Percentiles rank a stretch among this genome's conserved stretches.
phyloP scores from a whole-genome alignment of 1,140 invertebrate species.

The Hormaphis cornu region DNA sequence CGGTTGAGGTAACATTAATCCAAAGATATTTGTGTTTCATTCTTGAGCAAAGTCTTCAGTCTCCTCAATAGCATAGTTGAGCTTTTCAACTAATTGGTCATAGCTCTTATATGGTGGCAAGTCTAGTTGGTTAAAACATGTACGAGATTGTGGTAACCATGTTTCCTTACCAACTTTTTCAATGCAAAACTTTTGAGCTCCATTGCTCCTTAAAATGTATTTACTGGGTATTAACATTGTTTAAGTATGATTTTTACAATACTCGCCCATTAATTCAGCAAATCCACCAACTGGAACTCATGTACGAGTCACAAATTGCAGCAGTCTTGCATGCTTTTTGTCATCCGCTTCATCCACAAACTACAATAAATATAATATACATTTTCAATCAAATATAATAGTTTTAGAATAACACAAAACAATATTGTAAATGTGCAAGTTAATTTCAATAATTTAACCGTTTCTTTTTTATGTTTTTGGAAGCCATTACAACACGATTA shows the following conservation, averaged over 20 bases:
- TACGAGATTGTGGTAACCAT: slow-evolving; percentile 92
- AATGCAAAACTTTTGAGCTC: slow-evolving; percentile 97
- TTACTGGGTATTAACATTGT: background rate
- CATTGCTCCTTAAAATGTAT: slow-evolving; percentile 72
- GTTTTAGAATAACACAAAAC: too few species aligned
- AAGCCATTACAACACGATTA: too few species aligned
- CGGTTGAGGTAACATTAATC: slow-evolving; percentile 8
- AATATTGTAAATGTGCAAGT: too few species aligned
- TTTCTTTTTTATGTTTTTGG: too few species aligned
- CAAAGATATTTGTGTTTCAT: slow-evolving; percentile 31
- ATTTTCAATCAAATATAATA: background rate
- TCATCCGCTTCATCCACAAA: slow-evolving; percentile 90
- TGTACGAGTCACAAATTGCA: slow-evolving; percentile 96
- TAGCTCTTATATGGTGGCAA: slow-evolving; percentile 93
- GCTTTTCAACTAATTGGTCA: slow-evolving; percentile 89
- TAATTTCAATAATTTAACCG: too few species aligned
- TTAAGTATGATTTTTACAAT: background rate
- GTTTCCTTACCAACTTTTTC: slow-evolving; percentile 99
- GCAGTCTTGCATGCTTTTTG: slow-evolving; percentile 78
- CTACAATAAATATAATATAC: slow-evolving; percentile 48
- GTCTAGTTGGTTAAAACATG: slow-evolving; percentile 93
- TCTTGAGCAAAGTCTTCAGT: slow-evolving; percentile 86
- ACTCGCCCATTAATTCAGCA: slow-evolving; percentile 85
- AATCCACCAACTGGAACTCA: slow-evolving; percentile 95
- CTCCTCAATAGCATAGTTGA: slow-evolving; percentile 98